Base-by-base conservation (phyloP, 2,797 vertebrate species). In the Acipenser transmontanus region DNA sequence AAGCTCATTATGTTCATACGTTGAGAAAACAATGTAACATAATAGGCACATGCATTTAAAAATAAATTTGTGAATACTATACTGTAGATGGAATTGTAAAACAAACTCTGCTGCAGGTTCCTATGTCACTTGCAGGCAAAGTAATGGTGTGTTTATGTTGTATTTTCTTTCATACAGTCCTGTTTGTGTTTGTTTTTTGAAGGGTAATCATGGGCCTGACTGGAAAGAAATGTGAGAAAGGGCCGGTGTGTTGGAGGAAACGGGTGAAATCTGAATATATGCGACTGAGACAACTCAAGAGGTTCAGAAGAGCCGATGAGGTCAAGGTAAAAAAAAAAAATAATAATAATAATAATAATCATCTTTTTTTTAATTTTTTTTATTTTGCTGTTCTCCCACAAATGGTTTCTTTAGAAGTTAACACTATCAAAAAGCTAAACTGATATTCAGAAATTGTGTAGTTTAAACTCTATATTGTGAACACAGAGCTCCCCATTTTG, bases 231-330 rank as follows among this genome's bases (percentile, higher is more conserved):
- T 95, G 93, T 54, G 95, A 98, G 80, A 98, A 97, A 71, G 95
- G 95, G 74, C 95, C 97, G 0, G 91, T 95, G 79, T 96, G 93
- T 83, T 99, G 97, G 97, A 92, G 95, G 83, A 94, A 92, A 80
- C 91, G 97, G 57, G 97, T 98, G 66, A 99, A 98, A 85, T 99
- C 97, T 2, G 97, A 94, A 80, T 98, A 99, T 78, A 99, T 98
- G 94, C 89, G 94, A 60, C 89, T 99, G 49, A 89, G 97, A 65
- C 97, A 99, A 84, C 93, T 97, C 64, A 99, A 99, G 78, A 89
- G 97, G 63, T 99, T 99, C 86, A 88, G 97, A 75, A 89, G 97
- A 66, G 97, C 97, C 0, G 97, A 98, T 62, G 97, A 99, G 88
- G 94, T 99, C 82, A 99, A 99, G 95, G 97, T 98, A 78, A 68